Base-by-base conservation (phyloP, 2,113 vertebrate genomes). In the Eurystomus gularis region DNA sequence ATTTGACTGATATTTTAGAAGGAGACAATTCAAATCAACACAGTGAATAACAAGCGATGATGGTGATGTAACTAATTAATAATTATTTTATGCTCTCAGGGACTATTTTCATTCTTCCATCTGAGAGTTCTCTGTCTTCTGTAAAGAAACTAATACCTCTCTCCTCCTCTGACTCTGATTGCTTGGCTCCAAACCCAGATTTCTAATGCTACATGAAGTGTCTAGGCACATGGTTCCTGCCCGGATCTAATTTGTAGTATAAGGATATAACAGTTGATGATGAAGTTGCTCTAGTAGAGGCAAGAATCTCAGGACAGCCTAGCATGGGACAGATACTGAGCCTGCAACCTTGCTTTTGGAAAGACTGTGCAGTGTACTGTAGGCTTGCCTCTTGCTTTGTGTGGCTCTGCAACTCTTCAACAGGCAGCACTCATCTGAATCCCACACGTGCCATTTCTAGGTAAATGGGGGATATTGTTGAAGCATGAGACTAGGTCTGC, bases 1-100 rank as follows among this genome's bases (percentile, higher is more conserved):
- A 89, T 39, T 87, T 76, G 77, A 89, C 31, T 78, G 61, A 76
- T 85, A 65, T 40, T 92, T 88, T 91, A 84, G 88, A 86, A 90
- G 72, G 37, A 97, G 48, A 86, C 19, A 88, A 88, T 77, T 91
- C 88, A 92, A 91, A 92, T 84, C 88, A 79, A 70, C 94, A 58
- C 16, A 70, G 44, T 69, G 62, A 89, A 62, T 89, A 95, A 85
- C 35, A 94, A 94, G 48, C 52, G 57, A 64, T 94, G 70, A 87
- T 87, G 28, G 37, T 54, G 70, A 85, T 93, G 26, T 82, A 91
- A 84, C 73, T 82, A 93, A 92, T 94, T 85, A 89, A 85, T 55
- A 92, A 91, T 70, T 94, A 91, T 91, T 89, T 94, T 79, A 39
- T 79, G 20, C 62, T 96, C 69, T 89, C 49, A 35, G 70, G 62